Base-by-base conservation (phyloP, 1,140 invertebrate species). In the Wasmannia auropunctata region DNA sequence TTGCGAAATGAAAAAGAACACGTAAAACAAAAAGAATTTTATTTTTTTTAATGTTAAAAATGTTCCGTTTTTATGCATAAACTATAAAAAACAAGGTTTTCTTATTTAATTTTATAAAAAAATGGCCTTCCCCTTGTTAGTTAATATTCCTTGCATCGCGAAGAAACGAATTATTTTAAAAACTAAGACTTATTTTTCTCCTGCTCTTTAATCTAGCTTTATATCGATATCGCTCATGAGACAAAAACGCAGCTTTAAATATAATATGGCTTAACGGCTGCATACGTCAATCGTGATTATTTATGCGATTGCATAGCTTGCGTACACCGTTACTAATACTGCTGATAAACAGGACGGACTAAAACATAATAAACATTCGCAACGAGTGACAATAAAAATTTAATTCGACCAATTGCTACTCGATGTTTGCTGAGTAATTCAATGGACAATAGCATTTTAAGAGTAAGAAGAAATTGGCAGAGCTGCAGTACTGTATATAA, bases 241-340 rank as follows among this genome's bases (percentile, higher is more conserved):
- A 22, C 19, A n/a, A 37, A 46, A n/a, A 51, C 58, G 76, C 43
- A 43, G 62, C 70, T 72, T 77, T 83, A 70, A 80, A 83, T n/a
- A n/a, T 67, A 11, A 75, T 43, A 62, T 72, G 77, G 69, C 63
- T 84, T 51, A 65, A 89, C 84, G 40, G 5, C 75, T 85, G 25
- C 62, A 63, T 72, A 81, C 72, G 43, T 81, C 77, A 88, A 60
- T 72, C 85, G 51, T 62, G 28, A 60, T 89, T 81, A 85, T 89
- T 90, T 87, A 90, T 89, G 88, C 89, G 49, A 90, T 72, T 54
- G n/a, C n/a, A 65, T 31, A 62, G 87, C 67, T 90, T 87, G 89
- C 89, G 81, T 90, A 88, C 86, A 70, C 19, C 25, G 28, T 34
- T 54, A 86, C 76, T 85, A 90, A 89, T 72, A 89, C 72, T 31